phyloP scores from a whole-genome alignment of 2,888 invertebrate species.

The Philereme vetulata region DNA sequence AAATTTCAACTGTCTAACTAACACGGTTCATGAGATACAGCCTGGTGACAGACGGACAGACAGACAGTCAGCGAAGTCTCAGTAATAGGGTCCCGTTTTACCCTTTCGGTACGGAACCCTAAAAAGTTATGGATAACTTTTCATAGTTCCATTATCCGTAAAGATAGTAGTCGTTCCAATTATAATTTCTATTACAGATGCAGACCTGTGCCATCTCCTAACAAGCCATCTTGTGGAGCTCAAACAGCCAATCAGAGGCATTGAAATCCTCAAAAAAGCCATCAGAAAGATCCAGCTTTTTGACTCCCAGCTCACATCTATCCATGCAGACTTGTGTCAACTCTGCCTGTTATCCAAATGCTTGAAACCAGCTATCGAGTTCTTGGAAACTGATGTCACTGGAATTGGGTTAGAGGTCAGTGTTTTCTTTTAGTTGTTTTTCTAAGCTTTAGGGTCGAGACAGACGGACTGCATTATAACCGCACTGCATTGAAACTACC shows the following conservation, averaged over 20 bases:
- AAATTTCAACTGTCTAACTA: too few species aligned
- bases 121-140: too few species aligned
- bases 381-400: constrained; percentile 95
- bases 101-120: too few species aligned
- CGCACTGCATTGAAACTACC: too few species aligned
- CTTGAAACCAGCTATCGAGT: constrained; percentile 94
- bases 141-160: too few species aligned
- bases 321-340: constrained; percentile 97
- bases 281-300: constrained; percentile 94
- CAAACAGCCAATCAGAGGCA: constrained; percentile 92
- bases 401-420: constrained; percentile 93
- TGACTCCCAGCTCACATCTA: constrained; percentile 95
- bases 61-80: too few species aligned
- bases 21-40: too few species aligned
- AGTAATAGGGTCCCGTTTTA: too few species aligned
- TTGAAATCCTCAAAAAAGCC: constrained; percentile 91
- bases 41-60: too few species aligned
- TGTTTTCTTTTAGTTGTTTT: not conserved
- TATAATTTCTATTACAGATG: constrained; percentile 83
- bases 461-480: too few species aligned
- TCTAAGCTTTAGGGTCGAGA: not conserved
- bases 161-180: too few species aligned
- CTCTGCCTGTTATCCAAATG: constrained; percentile 95
- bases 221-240: constrained; percentile 91
- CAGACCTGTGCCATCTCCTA: constrained; percentile 93